Conservation (phyloP, 2,888 invertebrate genomes). For the Ellobium chinense region DNA sequence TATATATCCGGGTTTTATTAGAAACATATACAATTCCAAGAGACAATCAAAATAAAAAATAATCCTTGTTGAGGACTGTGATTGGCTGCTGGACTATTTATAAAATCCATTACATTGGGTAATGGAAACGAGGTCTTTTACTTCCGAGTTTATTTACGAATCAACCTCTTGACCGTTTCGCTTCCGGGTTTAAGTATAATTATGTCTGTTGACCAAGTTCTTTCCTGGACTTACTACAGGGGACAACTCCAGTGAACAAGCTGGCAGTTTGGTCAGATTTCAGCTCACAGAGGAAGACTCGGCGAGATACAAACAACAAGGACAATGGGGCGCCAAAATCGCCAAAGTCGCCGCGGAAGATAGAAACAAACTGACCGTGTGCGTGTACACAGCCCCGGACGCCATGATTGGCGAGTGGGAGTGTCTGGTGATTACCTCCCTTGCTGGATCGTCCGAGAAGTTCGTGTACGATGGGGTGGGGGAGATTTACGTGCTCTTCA, state of each 20-base stretch:
- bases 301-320: neutral
- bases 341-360: neutral
- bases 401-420: conserved; percentile 46
- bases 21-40: too few relatives aligned
- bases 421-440: conserved; percentile 13
- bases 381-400: conserved; percentile 15
- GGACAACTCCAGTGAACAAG: neutral
- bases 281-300: neutral
- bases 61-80: too few relatives aligned
- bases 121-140: too few relatives aligned
- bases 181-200: too few relatives aligned
- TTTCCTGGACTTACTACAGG: neutral
- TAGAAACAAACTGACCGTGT: neutral
- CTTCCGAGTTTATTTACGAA: too few relatives aligned
- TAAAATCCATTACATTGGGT: too few relatives aligned
- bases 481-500: conserved; percentile 34
- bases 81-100: too few relatives aligned
- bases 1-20: too few relatives aligned
- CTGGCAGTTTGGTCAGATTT: neutral
- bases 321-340: neutral
- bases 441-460: neutral
- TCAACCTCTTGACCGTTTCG: too few relatives aligned
- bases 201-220: neutral
- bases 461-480: neutral
- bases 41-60: too few relatives aligned